phyloP scores from a whole-genome alignment of 2,113 vertebrate genomes.

The Meleagris gallopavo region DNA sequence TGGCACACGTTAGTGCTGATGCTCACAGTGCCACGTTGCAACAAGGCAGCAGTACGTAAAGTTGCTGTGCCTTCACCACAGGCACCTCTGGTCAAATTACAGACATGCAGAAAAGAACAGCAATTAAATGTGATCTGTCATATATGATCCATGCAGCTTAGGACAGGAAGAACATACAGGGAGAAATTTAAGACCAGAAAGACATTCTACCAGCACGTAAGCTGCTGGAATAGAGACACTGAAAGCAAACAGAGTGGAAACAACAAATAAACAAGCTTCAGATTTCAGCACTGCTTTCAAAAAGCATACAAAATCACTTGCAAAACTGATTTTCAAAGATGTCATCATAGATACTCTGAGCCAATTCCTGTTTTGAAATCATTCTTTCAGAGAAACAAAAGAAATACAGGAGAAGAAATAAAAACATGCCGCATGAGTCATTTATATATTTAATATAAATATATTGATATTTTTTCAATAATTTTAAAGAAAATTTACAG shows the following conservation, averaged over 20 bases:
- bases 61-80: background rate
- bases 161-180: background rate
- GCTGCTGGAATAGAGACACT: background rate
- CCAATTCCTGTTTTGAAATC: background rate
- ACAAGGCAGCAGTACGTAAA: background rate
- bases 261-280: background rate
- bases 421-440: background rate
- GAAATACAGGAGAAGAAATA: background rate
- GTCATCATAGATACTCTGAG: background rate
- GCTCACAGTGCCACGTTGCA: background rate
- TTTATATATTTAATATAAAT: too few relatives aligned
- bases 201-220: background rate
- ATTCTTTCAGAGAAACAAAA: background rate
- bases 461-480: background rate
- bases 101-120: background rate
- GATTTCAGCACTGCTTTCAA: background rate
- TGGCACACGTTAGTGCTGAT: background rate
- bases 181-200: background rate
- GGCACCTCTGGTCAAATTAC: background rate
- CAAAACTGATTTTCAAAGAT: background rate
- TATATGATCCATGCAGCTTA: background rate
- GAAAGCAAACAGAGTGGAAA: background rate
- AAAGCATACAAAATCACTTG: background rate
- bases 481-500: background rate
- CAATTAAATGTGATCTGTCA: background rate